Evolutionary conservation across 2,113 vertebrate species (phyloP), one percentile per base, ranked within the genome.

Genomic region (Megaceryle maxima): DNA sequence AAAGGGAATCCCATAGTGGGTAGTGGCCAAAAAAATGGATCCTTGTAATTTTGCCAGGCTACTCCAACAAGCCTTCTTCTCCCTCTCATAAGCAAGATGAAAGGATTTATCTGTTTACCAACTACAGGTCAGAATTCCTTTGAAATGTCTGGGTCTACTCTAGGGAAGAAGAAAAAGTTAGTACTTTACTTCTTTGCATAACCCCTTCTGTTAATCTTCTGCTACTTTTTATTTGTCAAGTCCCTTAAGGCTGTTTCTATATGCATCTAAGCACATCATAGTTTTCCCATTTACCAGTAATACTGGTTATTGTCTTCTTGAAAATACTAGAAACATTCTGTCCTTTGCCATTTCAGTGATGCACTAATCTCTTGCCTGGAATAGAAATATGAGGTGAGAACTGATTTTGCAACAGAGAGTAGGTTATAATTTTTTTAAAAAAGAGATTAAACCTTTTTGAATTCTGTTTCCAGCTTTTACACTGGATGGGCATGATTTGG

Each of bases 51-150:
- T 94, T 95, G 24, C 35, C 85, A 84, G 44, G 33, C 21, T 81
- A 41, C 4, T 87, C 76, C 79, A 92, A 84, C 39, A 68, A 83
- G 57, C 37, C 10, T 3, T 4, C 79, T 83, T 68, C n/a, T 39
- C 35, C 8, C 29, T 95, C 13, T 94, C 51, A 64, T 44, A 78
- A 92, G 80, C 56, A 72, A 64, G 57, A 87, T 82, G 62, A 83
- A 93, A 90, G 28, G 26, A 77, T 83, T 86, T 93, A 56, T 83
- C 75, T 78, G 73, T 72, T 96, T 89, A 88, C 68, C 51, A 86
- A n/a, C 50, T 74, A 56, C 68, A 81, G 73, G 16, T 81, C 63
- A 64, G 31, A 93, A 95, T 84, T 72, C 60, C 37, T 94, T 88
- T 84, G 37, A 93, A 94, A 97, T 37, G 2, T 29, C 26, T 93